Evolutionary conservation across 2,113 vertebrate species (phyloP).

Genomic region (Scophthalmus maximus): DNA sequence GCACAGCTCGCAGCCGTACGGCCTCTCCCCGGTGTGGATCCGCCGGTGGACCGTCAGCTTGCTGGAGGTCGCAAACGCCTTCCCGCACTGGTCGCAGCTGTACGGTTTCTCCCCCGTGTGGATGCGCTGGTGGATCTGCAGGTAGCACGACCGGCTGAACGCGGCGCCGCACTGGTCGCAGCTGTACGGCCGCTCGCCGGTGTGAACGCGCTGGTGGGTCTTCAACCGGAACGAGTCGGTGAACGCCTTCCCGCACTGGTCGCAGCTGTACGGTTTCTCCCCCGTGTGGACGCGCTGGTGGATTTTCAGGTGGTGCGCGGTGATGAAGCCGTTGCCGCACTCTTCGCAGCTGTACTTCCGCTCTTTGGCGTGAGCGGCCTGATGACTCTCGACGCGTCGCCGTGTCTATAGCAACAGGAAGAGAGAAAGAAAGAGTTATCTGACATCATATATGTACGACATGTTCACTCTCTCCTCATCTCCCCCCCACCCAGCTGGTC

Average conservation of each 20-base stretch:
- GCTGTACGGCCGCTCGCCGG: neutral
- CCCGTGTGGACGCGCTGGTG: neutral
- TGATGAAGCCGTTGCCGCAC: neutral
- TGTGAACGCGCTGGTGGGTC: neutral
- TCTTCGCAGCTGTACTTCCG: neutral
- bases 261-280: neutral
- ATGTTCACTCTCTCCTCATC: too few relatives aligned
- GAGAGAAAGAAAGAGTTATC: neutral
- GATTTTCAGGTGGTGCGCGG: accelerated
- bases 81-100: neutral
- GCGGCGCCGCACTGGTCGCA: neutral
- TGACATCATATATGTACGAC: too few relatives aligned
- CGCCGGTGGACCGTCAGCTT: neutral
- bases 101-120: neutral
- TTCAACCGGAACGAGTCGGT: neutral
- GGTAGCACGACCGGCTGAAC: neutral
- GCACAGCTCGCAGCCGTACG: neutral
- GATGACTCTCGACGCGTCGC: neutral
- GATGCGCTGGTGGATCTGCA: neutral
- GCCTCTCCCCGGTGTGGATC: conserved; percentile 1
- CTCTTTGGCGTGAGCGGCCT: neutral
- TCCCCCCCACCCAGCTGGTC: too few relatives aligned
- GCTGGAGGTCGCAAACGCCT: neutral
- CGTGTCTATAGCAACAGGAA: neutral
- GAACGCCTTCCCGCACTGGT: neutral